These are phyloP conservation scores for Dermolepida albohirtum DNA, from an alignment of 2,888 invertebrate species.

Conservation along the genomic window DNA sequence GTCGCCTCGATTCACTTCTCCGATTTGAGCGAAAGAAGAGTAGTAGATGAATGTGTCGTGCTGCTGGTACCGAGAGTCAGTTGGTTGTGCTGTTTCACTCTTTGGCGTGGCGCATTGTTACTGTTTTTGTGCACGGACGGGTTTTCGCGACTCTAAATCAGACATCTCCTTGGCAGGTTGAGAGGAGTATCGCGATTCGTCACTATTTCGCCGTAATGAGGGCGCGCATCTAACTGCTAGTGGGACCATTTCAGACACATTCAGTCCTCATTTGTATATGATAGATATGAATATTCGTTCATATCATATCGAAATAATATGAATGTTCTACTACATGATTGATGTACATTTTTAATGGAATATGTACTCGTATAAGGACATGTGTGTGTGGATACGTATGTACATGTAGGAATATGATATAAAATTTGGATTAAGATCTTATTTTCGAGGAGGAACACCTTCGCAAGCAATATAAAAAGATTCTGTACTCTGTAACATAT, in stretches of 20 bases:
- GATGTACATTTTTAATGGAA: too few relatives aligned
- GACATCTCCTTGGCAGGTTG: conserved; percentile 42
- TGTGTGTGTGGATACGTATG: too few relatives aligned
- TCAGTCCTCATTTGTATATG: conserved; percentile 17
- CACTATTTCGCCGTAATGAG: conserved; percentile 42
- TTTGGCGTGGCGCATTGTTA: conserved; percentile 52
- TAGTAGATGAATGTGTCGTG: conserved; percentile 31
- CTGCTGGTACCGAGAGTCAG: conserved; percentile 45
- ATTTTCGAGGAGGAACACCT: too few relatives aligned
- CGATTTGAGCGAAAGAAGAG: background rate
- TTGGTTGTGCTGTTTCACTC: conserved; percentile 50
- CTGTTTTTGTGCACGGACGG: conserved; percentile 57
- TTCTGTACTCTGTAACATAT: too few relatives aligned
- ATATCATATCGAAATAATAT: too few relatives aligned
- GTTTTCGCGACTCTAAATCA: conserved; percentile 56
- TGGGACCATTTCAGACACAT: conserved; percentile 26
- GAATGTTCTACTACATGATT: too few relatives aligned
- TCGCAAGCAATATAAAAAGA: too few relatives aligned
- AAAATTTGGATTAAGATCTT: too few relatives aligned
- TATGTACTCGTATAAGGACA: too few relatives aligned
- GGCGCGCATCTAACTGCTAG: conserved; percentile 30
- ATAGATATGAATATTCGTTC: too few relatives aligned
- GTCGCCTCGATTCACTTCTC: conserved; percentile 34
- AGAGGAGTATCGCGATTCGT: conserved; percentile 42
- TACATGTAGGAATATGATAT: too few relatives aligned